A percentile compares a stretch with the other conserved stretches of the same genome.
Conservation (phyloP, 2,113 vertebrate species). For the Hoplias malabaricus region DNA sequence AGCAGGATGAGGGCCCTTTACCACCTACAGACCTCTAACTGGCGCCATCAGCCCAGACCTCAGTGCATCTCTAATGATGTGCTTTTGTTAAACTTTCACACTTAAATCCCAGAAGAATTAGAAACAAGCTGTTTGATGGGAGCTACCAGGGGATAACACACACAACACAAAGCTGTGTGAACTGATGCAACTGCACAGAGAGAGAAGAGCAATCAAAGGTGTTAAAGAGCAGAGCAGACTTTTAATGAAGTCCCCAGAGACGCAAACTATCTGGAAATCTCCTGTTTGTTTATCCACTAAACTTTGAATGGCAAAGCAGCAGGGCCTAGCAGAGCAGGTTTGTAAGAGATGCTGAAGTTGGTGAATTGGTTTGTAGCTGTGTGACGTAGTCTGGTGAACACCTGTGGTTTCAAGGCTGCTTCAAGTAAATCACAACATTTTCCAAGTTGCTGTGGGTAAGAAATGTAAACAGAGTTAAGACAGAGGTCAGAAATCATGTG, state of each 20-base stretch:
- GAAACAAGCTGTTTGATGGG: not conserved
- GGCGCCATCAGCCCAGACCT: not conserved
- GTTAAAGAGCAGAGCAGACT: conserved; percentile 26
- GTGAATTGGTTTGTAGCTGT: too few species aligned
- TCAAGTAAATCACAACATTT: too few species aligned
- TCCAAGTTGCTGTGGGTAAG: too few species aligned
- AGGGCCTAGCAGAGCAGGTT: not conserved
- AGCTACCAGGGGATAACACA: not conserved
- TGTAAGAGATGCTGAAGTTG: too few species aligned
- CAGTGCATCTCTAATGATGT: not conserved
- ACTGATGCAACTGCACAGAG: not conserved
- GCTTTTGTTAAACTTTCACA: not conserved
- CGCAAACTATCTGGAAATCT: not conserved
- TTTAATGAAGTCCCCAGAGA: conserved; percentile 36
- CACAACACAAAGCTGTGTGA: not conserved
- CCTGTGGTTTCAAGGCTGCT: too few species aligned
- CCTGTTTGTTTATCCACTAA: conserved; percentile 3
- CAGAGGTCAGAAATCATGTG: too few species aligned
- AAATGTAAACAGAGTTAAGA: too few species aligned
- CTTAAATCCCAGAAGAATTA: not conserved
- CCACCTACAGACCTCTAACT: not conserved
- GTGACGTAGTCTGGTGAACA: too few species aligned
- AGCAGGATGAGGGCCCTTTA: too few species aligned
- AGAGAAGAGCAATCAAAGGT: conserved; percentile 37
- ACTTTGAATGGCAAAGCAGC: conserved; percentile 20